phyloP scores from a whole-genome alignment of 2,113 vertebrate genomes.

The Paracanthobrama guichenoti region DNA sequence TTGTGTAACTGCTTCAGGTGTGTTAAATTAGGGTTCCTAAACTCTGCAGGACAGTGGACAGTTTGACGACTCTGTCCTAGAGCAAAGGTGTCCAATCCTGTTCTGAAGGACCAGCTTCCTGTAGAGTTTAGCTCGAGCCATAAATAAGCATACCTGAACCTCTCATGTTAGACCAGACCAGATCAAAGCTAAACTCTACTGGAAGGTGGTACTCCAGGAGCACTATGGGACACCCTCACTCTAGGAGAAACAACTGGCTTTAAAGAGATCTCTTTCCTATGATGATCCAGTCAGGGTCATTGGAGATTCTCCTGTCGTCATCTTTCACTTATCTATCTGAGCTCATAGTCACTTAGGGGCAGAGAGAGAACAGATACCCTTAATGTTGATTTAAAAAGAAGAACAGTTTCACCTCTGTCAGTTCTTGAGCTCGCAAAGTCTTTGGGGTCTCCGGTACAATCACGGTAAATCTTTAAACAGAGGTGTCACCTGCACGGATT shows the following conservation, averaged over 20 bases:
- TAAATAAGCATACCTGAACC: background rate
- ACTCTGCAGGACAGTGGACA: too few species aligned
- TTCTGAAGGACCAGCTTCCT: background rate
- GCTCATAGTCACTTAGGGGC: slow-evolving; percentile 3
- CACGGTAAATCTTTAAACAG: slow-evolving; percentile 71
- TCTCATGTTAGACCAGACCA: background rate
- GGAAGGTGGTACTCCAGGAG: background rate
- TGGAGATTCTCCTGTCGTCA: background rate
- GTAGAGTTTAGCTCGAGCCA: background rate
- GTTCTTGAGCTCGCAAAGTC: slow-evolving; percentile 9
- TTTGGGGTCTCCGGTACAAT: slow-evolving; percentile 52
- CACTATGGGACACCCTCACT: background rate
- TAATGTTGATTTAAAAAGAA: slow-evolving; percentile 42
- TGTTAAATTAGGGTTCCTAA: too few species aligned
- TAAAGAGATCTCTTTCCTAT: background rate
- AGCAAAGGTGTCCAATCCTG: background rate
- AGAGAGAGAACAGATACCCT: slow-evolving; percentile 11
- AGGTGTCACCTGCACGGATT: slow-evolving; percentile 69
- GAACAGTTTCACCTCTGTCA: slow-evolving; percentile 36
- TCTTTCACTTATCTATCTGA: slow-evolving; percentile 12
- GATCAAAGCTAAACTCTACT: background rate
- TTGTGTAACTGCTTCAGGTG: too few species aligned
- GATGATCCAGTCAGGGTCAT: background rate
- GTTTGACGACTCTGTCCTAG: background rate
- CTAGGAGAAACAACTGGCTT: background rate